A percentile compares a stretch with the other conserved stretches of the same genome.
phyloP scores from a whole-genome alignment of 2,113 vertebrate species.

The Tupaia tana region DNA sequence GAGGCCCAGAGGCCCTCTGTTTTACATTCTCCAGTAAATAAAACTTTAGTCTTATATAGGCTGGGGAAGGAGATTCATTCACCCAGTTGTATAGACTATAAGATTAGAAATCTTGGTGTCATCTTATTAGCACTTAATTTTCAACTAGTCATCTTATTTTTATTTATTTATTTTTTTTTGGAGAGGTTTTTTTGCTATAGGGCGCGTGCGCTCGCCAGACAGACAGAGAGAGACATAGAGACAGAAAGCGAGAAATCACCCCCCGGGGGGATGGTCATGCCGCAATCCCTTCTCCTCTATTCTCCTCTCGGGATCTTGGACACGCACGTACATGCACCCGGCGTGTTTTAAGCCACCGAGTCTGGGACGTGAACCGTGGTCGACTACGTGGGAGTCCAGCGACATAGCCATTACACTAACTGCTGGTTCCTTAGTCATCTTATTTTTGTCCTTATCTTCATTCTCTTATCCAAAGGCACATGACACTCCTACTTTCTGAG shows the following conservation, averaged over 20 bases:
- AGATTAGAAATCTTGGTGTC: background rate
- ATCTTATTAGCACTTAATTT: conserved; percentile 27
- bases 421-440: background rate
- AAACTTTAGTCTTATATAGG: background rate
- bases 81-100: background rate
- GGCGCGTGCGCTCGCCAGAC: no score
- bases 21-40: background rate
- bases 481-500: background rate
- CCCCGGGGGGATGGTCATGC: no score
- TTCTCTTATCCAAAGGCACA: background rate
- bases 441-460: background rate
- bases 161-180: background rate
- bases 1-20: background rate
- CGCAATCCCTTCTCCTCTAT: no score
- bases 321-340: no score
- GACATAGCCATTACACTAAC: no score
- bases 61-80: background rate
- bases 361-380: no score
- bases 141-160: background rate
- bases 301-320: no score
- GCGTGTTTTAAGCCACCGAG: no score
- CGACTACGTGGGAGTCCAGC: no score
- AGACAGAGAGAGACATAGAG: no score
- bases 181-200: no score
- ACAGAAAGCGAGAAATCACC: no score